Evolutionary conservation across 2,797 vertebrate genomes (phyloP).

Genomic region (Falco biarmicus): DNA sequence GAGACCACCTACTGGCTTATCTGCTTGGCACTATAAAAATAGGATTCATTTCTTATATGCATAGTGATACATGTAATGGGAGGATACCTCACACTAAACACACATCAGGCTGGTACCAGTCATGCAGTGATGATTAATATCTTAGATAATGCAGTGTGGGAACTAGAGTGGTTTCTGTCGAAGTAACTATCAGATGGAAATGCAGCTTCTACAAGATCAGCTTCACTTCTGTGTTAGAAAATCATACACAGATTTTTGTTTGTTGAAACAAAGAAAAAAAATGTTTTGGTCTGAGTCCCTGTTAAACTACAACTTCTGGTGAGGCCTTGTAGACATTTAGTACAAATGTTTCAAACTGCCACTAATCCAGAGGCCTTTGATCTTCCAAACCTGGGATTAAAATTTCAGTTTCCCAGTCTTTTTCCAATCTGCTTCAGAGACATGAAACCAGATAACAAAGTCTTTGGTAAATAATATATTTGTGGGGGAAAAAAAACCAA

Average conservation of each 20-base stretch:
- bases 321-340: neutral
- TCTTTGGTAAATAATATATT: neutral
- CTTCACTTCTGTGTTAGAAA: neutral
- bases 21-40: neutral
- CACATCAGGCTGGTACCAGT: neutral
- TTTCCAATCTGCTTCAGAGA: neutral
- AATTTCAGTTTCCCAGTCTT: neutral
- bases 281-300: neutral
- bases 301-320: neutral
- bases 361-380: neutral
- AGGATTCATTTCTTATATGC: neutral
- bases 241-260: neutral
- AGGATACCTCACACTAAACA: neutral
- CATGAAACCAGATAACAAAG: neutral
- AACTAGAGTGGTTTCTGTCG: neutral
- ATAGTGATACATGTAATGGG: neutral
- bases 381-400: neutral
- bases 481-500: neutral
- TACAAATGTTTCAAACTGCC: neutral
- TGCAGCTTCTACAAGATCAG: neutral
- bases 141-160: neutral
- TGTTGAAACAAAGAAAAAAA: neutral
- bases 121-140: neutral
- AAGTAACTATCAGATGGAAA: neutral
- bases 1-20: neutral